Base-by-base conservation (phyloP, 2,113 vertebrate genomes). In the Nipponia nippon region DNA sequence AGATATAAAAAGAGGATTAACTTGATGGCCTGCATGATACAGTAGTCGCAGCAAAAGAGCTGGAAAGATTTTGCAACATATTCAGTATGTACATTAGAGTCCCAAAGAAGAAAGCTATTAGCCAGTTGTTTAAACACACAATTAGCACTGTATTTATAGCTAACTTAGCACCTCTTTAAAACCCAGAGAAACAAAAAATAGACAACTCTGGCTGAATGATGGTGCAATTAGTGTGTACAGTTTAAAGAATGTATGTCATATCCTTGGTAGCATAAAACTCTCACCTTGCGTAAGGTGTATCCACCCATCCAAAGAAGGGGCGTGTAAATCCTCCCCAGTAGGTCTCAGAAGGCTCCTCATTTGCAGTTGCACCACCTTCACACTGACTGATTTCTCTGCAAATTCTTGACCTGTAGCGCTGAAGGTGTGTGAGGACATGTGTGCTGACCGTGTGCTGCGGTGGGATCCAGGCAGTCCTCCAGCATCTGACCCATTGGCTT, bases 1-100 rank as follows among this genome's bases (percentile, higher is more conserved):
- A 78, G 63, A 63, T 87, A 46, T 91, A 92, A 95, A 89, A 93
- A 84, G 38, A 55, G 65, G 53, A 80, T 96, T 93, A 90, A 80
- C 25, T 81, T 78, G 55, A 4, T 70, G 50, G 63, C 38, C 67
- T 93, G 62, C 9, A 3, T 70, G 77, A 77, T 63, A 72, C 32
- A 81, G 67, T 63, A 63, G 83, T 77, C 13, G 0, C 75, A 62
- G 87, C 67, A 40, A 34, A 90, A 77, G 90, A 86, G 42, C 46
- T 92, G 93, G 88, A 77, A 94, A 78, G 67, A 16, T 71, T 83
- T 88, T 67, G 63, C 49, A 38, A 17, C 32, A 0, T 42, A 16
- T 12, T 95, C 67, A 42, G 42, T 19, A 49, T 15, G 38, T 67
- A 36, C 50, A 2, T 49, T 69, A 80, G 71, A 87, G 90, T 46